Percentiles rank a stretch among this genome's conserved stretches.
phyloP scores from a whole-genome alignment of 2,113 vertebrate species.

The Platysteira castanea region DNA sequence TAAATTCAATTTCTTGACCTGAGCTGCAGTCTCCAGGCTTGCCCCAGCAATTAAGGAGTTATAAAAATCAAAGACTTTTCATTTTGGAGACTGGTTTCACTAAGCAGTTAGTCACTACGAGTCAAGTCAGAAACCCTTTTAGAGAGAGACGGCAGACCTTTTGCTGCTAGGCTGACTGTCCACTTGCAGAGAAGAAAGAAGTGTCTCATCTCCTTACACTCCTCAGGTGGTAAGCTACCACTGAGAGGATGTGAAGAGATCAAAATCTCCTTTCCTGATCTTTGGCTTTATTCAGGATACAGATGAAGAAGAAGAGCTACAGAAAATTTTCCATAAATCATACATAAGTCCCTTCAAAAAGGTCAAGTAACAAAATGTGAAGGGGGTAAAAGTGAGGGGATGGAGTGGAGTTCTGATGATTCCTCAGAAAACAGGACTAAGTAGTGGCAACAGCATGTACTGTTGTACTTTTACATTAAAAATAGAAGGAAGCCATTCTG shows the following conservation, averaged over 20 bases:
- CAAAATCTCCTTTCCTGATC: constrained; percentile 11
- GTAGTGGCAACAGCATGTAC: neutral
- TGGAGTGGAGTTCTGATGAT: neutral
- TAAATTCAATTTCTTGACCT: neutral
- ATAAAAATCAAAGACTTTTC: neutral
- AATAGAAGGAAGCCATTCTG: neutral
- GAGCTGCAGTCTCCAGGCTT: neutral
- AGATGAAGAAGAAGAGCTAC: neutral
- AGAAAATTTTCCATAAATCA: constrained; percentile 5
- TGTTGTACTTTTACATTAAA: neutral
- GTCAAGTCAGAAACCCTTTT: neutral
- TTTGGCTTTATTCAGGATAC: constrained; percentile 6
- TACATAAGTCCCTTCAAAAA: constrained; percentile 18
- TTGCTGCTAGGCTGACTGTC: neutral
- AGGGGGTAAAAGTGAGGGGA: neutral
- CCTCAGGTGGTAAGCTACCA: neutral
- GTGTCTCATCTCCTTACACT: neutral
- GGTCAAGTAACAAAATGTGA: neutral
- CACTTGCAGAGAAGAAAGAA: constrained; percentile 16
- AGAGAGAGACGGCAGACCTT: neutral
- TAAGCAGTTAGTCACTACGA: neutral
- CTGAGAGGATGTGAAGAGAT: constrained; percentile 1
- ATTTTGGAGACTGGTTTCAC: neutral
- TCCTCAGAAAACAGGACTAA: neutral
- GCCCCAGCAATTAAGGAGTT: neutral